A percentile compares a stretch with the other conserved stretches of the same genome.
Conservation (phyloP, 2,113 vertebrate species). For the Hiodon alosoides region DNA sequence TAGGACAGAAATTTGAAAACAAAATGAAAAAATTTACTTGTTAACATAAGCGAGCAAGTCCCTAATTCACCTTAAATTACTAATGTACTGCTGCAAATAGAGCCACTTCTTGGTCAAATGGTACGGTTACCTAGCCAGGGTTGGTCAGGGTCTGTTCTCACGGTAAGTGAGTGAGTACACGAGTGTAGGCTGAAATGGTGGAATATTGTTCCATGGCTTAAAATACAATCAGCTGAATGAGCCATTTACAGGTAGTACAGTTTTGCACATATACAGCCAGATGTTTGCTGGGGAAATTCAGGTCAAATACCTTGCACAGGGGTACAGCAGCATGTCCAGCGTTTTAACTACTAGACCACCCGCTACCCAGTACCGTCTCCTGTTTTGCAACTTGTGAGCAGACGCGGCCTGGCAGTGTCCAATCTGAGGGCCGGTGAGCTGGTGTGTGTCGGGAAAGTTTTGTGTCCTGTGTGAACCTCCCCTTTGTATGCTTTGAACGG, state of each 20-base stretch:
- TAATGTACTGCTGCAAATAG: neutral
- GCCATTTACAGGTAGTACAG: neutral
- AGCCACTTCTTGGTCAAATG: too few species aligned
- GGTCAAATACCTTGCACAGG: neutral
- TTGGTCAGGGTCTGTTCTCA: neutral
- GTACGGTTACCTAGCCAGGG: constrained; percentile 2
- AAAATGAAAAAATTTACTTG: too few species aligned
- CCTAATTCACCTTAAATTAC: neutral
- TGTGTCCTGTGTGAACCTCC: too few species aligned
- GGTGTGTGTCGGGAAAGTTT: neutral
- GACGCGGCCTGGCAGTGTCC: neutral
- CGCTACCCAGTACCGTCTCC: neutral
- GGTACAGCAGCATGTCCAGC: neutral
- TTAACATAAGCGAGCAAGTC: neutral
- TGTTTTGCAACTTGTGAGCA: neutral
- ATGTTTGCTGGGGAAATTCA: too few species aligned
- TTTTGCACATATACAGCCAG: neutral
- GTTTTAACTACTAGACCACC: constrained; percentile 2
- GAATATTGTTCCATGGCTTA: neutral
- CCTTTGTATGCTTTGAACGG: too few species aligned
- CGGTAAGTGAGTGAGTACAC: neutral
- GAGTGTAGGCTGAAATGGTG: neutral
- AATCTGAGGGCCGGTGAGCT: neutral
- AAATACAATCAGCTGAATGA: neutral
- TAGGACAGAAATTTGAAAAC: neutral